phyloP scores from a whole-genome alignment of 2,797 vertebrate genomes.

The Acanthurus leucopareius region DNA sequence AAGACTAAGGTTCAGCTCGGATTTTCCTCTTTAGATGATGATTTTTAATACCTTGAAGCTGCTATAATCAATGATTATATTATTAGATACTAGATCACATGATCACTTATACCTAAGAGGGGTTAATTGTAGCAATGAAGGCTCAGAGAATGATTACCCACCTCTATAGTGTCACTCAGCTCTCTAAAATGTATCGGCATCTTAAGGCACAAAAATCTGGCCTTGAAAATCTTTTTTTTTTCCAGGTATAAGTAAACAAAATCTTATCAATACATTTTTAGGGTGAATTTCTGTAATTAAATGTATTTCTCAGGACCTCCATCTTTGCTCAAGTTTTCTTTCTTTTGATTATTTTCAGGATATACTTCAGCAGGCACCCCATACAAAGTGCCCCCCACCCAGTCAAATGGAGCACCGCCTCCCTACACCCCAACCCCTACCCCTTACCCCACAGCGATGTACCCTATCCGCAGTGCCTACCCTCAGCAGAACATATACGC shows the following conservation, averaged over 20 bases:
- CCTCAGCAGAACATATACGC: constrained; percentile 99
- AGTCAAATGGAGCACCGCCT: constrained; percentile 96
- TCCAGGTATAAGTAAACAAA: neutral
- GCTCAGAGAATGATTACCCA: no score
- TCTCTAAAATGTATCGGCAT: no score
- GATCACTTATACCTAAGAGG: no score
- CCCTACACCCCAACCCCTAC: constrained; percentile 97
- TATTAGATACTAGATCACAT: no score
- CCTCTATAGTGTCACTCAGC: no score
- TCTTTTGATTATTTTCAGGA: constrained; percentile 81
- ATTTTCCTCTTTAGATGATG: neutral
- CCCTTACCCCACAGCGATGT: constrained; percentile 97
- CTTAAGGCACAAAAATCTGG: no score
- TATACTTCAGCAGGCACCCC: constrained; percentile 95
- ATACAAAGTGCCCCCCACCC: constrained; percentile 97
- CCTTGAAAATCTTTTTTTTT: neutral
- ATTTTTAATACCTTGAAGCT: neutral
- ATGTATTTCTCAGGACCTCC: neutral
- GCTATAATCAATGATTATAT: neutral
- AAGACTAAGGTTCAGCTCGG: neutral
- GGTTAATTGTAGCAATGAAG: no score
- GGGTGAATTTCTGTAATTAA: accelerated
- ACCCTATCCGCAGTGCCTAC: constrained; percentile 99
- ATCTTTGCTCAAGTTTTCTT: neutral
- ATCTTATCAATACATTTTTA: no score